These are phyloP conservation scores for Drosophila mimica DNA, from an alignment of 2,888 invertebrate genomes.

Conservation along the genomic window DNA sequence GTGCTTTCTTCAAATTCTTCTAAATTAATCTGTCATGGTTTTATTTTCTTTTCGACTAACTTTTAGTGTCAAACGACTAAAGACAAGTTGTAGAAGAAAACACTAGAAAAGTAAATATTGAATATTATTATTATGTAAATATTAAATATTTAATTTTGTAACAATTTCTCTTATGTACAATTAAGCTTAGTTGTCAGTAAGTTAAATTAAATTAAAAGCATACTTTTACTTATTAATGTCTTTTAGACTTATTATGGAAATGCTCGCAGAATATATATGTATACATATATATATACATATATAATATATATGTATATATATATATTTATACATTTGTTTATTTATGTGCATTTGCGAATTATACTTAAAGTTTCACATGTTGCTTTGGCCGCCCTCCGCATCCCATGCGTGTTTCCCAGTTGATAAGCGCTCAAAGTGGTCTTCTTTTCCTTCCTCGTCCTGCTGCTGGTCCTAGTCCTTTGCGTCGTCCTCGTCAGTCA, in stretches of 20 bases:
- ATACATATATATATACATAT: no score
- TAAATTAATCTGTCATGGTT: not conserved
- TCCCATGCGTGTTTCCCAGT: slow-evolving; percentile 64
- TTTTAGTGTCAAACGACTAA: not conserved
- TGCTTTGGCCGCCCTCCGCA: slow-evolving; percentile 49
- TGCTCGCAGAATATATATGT: slow-evolving; percentile 1
- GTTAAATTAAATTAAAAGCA: not conserved
- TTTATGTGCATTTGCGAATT: slow-evolving; percentile 16
- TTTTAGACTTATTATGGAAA: not conserved
- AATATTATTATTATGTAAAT: no score
- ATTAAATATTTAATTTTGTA: not conserved
- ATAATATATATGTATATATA: slow-evolving; percentile 4
- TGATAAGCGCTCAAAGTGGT: slow-evolving; percentile 62
- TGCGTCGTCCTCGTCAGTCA: slow-evolving; percentile 56
- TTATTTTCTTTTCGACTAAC: not conserved
- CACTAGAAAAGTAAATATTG: not conserved
- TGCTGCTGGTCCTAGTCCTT: not conserved
- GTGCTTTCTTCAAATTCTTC: not conserved
- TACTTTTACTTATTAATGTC: not conserved
- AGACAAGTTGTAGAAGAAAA: not conserved
- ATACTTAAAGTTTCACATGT: slow-evolving; percentile 62
- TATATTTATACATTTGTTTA: not conserved
- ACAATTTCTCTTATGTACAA: not conserved
- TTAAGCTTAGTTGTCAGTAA: not conserved
- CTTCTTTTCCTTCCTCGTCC: not conserved